Evolutionary conservation across 1,140 invertebrate species (phyloP).

Genomic region (Pachyrhynchus sulphureomaculatus): DNA sequence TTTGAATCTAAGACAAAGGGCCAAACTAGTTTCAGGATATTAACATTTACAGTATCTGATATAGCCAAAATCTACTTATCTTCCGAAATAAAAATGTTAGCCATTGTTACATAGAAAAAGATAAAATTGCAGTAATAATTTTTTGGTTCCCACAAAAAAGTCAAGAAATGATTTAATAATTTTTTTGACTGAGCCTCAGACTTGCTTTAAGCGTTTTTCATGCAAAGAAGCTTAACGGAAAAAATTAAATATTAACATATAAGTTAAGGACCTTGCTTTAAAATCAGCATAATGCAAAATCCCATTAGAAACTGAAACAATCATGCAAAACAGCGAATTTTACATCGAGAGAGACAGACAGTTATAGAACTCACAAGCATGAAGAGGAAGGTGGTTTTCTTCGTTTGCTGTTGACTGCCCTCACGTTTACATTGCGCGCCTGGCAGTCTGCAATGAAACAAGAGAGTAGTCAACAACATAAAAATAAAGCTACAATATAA

Average conservation of each 20-base stretch:
- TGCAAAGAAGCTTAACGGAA: slow-evolving; percentile 11
- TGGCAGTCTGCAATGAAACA: slow-evolving; percentile 71
- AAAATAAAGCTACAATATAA: slow-evolving; percentile 41
- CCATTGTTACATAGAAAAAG: no score
- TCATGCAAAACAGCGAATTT: slow-evolving; percentile 8
- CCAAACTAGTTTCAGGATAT: no score
- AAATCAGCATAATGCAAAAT: no score
- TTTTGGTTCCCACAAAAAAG: no score
- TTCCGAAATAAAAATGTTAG: no score
- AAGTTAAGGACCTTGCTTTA: no score
- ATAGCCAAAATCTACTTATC: no score
- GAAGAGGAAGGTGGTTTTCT: slow-evolving; percentile 68
- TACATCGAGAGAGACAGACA: slow-evolving; percentile 62
- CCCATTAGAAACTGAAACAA: background rate
- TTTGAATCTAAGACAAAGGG: no score
- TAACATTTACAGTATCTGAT: no score
- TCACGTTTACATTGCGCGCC: slow-evolving; percentile 74
- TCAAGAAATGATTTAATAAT: no score
- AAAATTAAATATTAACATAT: background rate
- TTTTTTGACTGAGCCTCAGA: no score
- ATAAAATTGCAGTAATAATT: no score
- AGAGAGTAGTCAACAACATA: slow-evolving; percentile 54
- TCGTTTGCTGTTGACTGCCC: slow-evolving; percentile 71
- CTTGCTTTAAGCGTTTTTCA: slow-evolving; percentile 18
- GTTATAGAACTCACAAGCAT: slow-evolving; percentile 64